Percentiles rank a stretch among this genome's conserved stretches.
Conservation (phyloP, 2,113 vertebrate genomes). For the Centropus bengalensis region DNA sequence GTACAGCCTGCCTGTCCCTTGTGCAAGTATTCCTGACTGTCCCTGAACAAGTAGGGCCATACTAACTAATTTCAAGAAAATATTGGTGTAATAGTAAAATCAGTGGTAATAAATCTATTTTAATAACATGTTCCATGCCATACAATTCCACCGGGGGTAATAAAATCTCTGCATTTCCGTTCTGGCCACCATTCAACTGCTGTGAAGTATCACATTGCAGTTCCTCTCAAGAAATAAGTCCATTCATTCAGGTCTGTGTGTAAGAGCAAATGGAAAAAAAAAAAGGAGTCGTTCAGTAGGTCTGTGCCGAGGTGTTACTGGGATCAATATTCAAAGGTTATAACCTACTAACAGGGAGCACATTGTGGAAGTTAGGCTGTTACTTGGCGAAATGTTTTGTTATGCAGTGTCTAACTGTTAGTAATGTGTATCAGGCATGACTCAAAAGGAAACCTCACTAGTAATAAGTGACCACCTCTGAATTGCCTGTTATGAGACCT, state of each 20-base stretch:
- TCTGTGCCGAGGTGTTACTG: neutral
- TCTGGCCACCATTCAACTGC: neutral
- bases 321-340: neutral
- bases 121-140: constrained; percentile 12
- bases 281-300: neutral
- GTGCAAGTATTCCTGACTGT: rapidly evolving
- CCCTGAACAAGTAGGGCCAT: neutral
- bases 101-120: constrained; percentile 30
- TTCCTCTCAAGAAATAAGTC: neutral
- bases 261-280: neutral
- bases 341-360: neutral
- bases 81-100: neutral
- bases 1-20: neutral
- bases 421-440: neutral
- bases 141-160: neutral
- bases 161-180: constrained; percentile 14
- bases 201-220: neutral
- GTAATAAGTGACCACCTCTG: neutral
- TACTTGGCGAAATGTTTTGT: neutral
- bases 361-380: neutral
- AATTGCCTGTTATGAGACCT: neutral
- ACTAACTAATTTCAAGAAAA: constrained; percentile 4
- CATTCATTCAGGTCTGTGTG: neutral
- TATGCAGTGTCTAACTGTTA: neutral
- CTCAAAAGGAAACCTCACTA: neutral